These are phyloP conservation scores for Drosophila kanekoi DNA, from an alignment of 2,888 invertebrate species.

Conservation along the genomic window DNA sequence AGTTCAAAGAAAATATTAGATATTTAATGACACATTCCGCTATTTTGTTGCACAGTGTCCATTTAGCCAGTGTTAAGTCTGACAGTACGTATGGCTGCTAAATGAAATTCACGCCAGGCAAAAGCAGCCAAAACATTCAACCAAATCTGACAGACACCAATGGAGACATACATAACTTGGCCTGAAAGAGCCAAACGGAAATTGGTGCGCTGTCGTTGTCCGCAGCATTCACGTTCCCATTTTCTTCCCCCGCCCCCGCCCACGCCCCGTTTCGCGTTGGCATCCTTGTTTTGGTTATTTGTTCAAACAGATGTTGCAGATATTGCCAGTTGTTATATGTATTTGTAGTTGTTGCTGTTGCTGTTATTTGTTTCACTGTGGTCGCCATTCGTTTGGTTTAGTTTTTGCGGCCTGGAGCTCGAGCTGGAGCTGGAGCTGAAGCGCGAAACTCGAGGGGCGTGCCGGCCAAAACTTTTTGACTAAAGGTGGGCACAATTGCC, in stretches of 20 bases:
- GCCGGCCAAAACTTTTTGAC: slow-evolving; percentile 30
- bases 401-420: slow-evolving; percentile 40
- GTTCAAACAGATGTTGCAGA: slow-evolving; percentile 74
- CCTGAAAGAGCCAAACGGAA: slow-evolving; percentile 46
- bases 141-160: slow-evolving; percentile 25
- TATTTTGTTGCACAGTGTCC: slow-evolving; percentile 1
- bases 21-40: not conserved
- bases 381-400: slow-evolving; percentile 53
- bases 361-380: slow-evolving; percentile 68
- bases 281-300: slow-evolving; percentile 72
- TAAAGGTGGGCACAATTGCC: slow-evolving; percentile 38
- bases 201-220: slow-evolving; percentile 51
- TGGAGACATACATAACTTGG: slow-evolving; percentile 49
- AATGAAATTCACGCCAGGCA: slow-evolving; percentile 13
- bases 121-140: slow-evolving; percentile 14
- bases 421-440: not conserved
- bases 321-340: slow-evolving; percentile 36
- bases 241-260: not conserved
- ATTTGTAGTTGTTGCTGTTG: slow-evolving; percentile 35
- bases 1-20: not conserved
- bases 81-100: slow-evolving; percentile 7
- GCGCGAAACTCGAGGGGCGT: slow-evolving; percentile 2
- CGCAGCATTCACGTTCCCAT: slow-evolving; percentile 17
- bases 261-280: slow-evolving; percentile 9
- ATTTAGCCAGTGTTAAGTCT: slow-evolving; percentile 12